Conservation (phyloP, 2,888 invertebrate genomes). For the Apocheima hispidaria region DNA sequence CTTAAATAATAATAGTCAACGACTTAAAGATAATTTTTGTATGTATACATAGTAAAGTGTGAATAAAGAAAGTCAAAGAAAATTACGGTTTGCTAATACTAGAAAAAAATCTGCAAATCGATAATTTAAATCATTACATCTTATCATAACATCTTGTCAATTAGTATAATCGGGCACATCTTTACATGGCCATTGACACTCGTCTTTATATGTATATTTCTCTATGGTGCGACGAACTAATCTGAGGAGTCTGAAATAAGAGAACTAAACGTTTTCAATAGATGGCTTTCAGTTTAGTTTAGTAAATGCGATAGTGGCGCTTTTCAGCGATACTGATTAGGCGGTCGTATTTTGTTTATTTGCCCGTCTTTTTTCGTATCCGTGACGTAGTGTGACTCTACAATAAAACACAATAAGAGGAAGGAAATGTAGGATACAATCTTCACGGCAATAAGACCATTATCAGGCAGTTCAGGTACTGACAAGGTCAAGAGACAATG, state of each 20-base stretch:
- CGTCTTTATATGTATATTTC: no score
- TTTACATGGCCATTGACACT: no score
- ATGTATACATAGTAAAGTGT: no score
- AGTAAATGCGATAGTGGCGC: not conserved
- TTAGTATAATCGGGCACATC: no score
- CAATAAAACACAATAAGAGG: slow-evolving; percentile 35
- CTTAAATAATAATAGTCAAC: no score
- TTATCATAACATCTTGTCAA: no score
- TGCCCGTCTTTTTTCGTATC: not conserved
- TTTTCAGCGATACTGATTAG: not conserved
- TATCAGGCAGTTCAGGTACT: slow-evolving; percentile 26
- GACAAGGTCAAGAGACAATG: slow-evolving; percentile 35
- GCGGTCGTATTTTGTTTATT: not conserved
- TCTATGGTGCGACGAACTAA: not conserved
- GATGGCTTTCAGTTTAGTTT: not conserved
- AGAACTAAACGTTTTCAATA: not conserved
- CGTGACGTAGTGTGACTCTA: slow-evolving; percentile 22
- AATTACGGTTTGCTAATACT: no score
- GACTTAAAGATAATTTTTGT: no score
- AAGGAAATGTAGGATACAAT: slow-evolving; percentile 33
- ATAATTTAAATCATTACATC: no score
- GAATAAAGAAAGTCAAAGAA: no score
- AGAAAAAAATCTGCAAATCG: no score
- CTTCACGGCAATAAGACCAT: slow-evolving; percentile 38
- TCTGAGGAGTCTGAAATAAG: not conserved